phyloP scores from a whole-genome alignment of 2,113 vertebrate species.

The Pollimyrus isidori region DNA sequence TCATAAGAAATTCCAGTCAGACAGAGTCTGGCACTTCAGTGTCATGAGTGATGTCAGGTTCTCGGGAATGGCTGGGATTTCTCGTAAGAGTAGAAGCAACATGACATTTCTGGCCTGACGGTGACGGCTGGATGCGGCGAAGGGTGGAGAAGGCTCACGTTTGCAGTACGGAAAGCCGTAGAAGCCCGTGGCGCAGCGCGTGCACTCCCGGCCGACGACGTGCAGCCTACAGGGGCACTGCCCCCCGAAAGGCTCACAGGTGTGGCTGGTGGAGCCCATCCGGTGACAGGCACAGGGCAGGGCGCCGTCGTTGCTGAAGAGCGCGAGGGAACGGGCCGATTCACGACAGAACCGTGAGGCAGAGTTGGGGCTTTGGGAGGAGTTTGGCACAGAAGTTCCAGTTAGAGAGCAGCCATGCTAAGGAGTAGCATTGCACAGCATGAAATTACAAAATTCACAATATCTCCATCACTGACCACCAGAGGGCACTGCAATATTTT shows the following conservation, averaged over 20 bases:
- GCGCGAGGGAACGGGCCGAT: constrained; percentile 71
- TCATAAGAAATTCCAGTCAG: background rate
- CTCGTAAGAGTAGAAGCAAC: background rate
- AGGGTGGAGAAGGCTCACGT: constrained; percentile 55
- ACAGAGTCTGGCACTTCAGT: background rate
- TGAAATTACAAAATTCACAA: background rate
- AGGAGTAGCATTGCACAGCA: background rate
- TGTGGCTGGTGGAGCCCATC: constrained; percentile 47
- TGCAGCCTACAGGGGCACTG: constrained; percentile 75
- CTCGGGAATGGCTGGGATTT: background rate
- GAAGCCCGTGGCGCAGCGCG: constrained; percentile 71
- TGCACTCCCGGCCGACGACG: constrained; percentile 74
- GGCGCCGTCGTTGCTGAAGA: constrained; percentile 75
- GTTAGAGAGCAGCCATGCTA: background rate
- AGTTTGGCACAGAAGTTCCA: background rate
- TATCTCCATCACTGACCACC: background rate
- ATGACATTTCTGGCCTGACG: background rate
- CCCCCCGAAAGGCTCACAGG: constrained; percentile 71
- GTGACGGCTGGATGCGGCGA: too few relatives aligned
- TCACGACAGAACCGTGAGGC: constrained; percentile 73
- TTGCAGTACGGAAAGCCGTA: constrained; percentile 85
- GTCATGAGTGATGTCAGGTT: background rate
- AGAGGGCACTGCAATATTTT: background rate
- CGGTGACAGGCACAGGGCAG: constrained; percentile 73
- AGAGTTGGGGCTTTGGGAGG: constrained; percentile 54